Percentiles rank a stretch among this genome's conserved stretches.
These are phyloP conservation scores for Diaperis boleti DNA, from an alignment of 2,888 invertebrate species.

Conservation along the genomic window DNA sequence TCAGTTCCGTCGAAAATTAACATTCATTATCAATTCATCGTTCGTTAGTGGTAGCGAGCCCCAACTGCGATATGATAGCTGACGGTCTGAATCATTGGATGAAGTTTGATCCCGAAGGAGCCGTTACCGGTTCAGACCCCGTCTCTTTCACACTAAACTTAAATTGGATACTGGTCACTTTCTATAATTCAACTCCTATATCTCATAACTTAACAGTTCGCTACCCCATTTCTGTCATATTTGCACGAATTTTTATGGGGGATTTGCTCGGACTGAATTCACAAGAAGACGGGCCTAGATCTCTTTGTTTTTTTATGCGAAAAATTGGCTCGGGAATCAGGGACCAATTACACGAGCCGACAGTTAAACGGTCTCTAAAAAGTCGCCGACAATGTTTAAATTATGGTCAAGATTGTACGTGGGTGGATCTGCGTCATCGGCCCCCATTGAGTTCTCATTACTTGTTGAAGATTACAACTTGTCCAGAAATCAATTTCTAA, in stretches of 20 bases:
- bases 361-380: constrained; percentile 5
- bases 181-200: constrained; percentile 67
- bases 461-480: no score
- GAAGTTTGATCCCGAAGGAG: constrained; percentile 63
- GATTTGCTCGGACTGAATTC: constrained; percentile 39
- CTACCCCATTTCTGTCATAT: constrained; percentile 46
- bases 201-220: constrained; percentile 60
- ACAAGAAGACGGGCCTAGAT: constrained; percentile 25
- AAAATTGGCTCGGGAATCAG: constrained; percentile 33
- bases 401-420: no score
- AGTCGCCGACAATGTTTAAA: no score
- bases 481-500: no score
- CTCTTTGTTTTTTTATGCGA: constrained; percentile 24
- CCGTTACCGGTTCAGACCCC: constrained; percentile 65
- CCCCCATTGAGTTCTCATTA: no score
- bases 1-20: constrained; percentile 61
- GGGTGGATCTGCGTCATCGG: no score
- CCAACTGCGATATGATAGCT: constrained; percentile 62
- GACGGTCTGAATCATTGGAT: constrained; percentile 65
- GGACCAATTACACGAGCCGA: constrained; percentile 27
- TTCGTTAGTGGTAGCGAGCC: constrained; percentile 48
- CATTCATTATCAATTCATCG: constrained; percentile 63
- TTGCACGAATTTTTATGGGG: constrained; percentile 42
- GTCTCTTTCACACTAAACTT: constrained; percentile 66
- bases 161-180: constrained; percentile 68